phyloP scores from a whole-genome alignment of 2,888 invertebrate species.

The Megamerina dolium region DNA sequence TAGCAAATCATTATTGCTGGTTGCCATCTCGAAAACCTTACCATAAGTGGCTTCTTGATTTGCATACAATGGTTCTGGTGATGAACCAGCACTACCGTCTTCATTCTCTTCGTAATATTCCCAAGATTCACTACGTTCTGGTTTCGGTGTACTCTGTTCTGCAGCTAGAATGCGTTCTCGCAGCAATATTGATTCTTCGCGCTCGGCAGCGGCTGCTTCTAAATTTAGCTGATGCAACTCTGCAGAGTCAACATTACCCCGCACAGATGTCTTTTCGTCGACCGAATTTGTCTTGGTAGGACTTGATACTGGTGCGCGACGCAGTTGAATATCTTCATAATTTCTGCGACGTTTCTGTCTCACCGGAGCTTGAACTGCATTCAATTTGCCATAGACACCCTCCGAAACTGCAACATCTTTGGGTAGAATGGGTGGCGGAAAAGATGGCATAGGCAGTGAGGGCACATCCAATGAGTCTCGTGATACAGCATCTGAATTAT shows the following conservation, averaged over 20 bases:
- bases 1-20: conserved; percentile 33
- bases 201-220: conserved; percentile 28
- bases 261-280: conserved; percentile 23
- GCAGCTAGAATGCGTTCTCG: conserved; percentile 31
- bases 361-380: conserved; percentile 31
- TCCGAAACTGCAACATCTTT: conserved; percentile 21
- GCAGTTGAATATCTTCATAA: conserved; percentile 39
- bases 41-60: conserved; percentile 48
- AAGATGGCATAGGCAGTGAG: conserved; percentile 42
- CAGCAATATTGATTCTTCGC: conserved; percentile 35
- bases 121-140: conserved; percentile 48
- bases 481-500: conserved; percentile 24
- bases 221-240: conserved; percentile 37
- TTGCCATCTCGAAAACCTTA: conserved; percentile 43
- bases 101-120: conserved; percentile 37
- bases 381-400: conserved; percentile 32
- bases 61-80: conserved; percentile 45
- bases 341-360: conserved; percentile 39
- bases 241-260: conserved; percentile 36
- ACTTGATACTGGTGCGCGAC: conserved; percentile 21
- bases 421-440: conserved; percentile 42
- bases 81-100: conserved; percentile 21
- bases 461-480: conserved; percentile 26
- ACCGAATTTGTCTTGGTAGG: not conserved
- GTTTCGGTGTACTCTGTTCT: conserved; percentile 36